Percentiles rank a stretch among this genome's conserved stretches.
Conservation (phyloP, 2,888 invertebrate genomes). For the Creontiades dilutus region DNA sequence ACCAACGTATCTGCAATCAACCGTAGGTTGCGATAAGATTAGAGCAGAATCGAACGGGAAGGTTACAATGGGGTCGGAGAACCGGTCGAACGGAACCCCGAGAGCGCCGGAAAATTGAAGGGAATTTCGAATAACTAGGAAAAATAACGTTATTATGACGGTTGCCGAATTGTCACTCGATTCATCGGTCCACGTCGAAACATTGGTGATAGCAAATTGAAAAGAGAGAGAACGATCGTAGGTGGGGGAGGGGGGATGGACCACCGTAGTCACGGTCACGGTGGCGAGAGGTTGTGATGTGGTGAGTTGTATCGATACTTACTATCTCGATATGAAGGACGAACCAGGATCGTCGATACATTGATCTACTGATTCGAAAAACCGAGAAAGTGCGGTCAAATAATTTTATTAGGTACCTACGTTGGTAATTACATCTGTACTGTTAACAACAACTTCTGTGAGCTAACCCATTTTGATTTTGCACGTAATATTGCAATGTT, state of each 20-base stretch:
- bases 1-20: constrained; percentile 15
- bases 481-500: too few species aligned
- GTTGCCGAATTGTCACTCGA: background rate
- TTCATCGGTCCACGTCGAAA: background rate
- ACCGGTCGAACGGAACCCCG: background rate
- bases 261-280: background rate
- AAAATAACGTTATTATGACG: background rate
- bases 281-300: background rate
- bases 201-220: background rate
- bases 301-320: background rate
- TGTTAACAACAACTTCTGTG: too few species aligned
- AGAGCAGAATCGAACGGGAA: constrained; percentile 9
- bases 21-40: constrained; percentile 15
- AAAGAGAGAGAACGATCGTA: background rate
- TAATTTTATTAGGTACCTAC: too few species aligned
- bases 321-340: background rate
- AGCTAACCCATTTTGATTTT: too few species aligned
- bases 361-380: background rate
- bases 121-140: background rate
- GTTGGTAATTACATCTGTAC: too few species aligned
- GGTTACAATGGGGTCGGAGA: background rate
- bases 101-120: background rate
- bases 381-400: background rate
- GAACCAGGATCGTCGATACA: background rate
- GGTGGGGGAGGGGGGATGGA: background rate